A percentile compares a stretch with the other conserved stretches of the same genome.
Evolutionary conservation across 2,797 vertebrate species (phyloP).

Genomic region (Thaleichthys pacificus): DNA sequence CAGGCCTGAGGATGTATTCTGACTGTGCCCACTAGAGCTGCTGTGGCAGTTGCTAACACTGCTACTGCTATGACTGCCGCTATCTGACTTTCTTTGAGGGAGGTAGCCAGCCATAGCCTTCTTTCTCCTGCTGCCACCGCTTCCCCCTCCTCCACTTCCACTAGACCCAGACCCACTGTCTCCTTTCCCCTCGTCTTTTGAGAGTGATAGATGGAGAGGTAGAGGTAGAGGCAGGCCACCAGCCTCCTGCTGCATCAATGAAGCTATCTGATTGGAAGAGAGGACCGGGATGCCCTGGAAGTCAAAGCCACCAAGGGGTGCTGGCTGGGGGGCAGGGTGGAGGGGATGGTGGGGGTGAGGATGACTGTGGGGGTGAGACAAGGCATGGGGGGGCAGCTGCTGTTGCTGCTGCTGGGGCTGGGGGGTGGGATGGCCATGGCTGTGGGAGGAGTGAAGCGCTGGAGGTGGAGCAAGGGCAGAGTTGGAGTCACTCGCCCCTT

Average conservation of each 20-base stretch:
- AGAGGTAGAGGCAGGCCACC: constrained; percentile 76
- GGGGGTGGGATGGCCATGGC: constrained; percentile 66
- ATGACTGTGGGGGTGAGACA: constrained; percentile 79
- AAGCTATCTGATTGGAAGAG: constrained; percentile 81
- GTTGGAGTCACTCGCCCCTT: constrained; percentile 71
- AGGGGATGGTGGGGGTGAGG: constrained; percentile 79
- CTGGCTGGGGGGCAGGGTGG: constrained; percentile 77
- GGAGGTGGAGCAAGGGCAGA: constrained; percentile 76
- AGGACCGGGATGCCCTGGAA: constrained; percentile 83
- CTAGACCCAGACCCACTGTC: constrained; percentile 48
- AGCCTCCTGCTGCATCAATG: constrained; percentile 81
- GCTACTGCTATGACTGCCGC: constrained; percentile 49
- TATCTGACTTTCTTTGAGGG: constrained; percentile 78
- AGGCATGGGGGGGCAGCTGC: constrained; percentile 76
- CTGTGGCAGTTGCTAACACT: constrained; percentile 68
- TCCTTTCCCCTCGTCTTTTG: constrained; percentile 75
- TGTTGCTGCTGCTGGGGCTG: constrained; percentile 79
- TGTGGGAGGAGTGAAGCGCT: constrained; percentile 78
- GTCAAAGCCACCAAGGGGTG: constrained; percentile 77
- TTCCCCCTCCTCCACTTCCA: constrained; percentile 40
- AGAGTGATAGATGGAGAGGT: constrained; percentile 78
- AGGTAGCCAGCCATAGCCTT: constrained; percentile 83
- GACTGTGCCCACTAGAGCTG: constrained; percentile 72
- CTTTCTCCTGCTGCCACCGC: constrained; percentile 76
- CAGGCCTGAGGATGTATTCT: constrained; percentile 71